phyloP scores from a whole-genome alignment of 2,888 invertebrate genomes.

The Temnothorax rugatulus region DNA sequence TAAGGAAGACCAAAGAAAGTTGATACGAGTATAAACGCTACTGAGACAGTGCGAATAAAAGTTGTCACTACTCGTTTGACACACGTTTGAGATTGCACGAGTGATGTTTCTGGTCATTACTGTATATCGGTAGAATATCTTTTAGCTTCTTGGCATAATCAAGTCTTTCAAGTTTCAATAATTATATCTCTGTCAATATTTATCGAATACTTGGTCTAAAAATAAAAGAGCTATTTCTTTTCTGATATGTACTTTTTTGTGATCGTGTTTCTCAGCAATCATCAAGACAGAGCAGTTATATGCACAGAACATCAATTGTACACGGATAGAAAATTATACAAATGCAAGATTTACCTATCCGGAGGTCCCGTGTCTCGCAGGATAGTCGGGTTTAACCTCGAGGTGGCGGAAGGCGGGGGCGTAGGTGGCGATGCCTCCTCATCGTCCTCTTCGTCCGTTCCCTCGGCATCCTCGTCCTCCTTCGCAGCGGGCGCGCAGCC shows the following conservation, averaged over 20 bases:
- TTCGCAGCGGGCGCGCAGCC: conserved; percentile 86
- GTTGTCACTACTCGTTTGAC: not conserved
- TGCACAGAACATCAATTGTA: not conserved
- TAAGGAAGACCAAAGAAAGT: not conserved
- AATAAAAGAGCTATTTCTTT: not conserved
- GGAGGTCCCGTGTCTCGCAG: conserved; percentile 84
- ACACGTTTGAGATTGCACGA: not conserved
- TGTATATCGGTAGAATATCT: not conserved
- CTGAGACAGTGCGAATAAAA: conserved; percentile 13
- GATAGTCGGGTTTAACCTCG: conserved; percentile 83
- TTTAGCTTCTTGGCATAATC: not conserved
- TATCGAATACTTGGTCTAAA: not conserved
- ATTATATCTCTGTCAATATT: conserved; percentile 4
- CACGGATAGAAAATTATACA: not conserved
- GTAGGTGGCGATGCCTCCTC: conserved; percentile 80
- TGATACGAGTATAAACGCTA: conserved; percentile 9
- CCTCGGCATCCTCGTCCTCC: conserved; percentile 87
- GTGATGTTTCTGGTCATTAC: not conserved
- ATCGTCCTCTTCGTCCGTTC: conserved; percentile 84
- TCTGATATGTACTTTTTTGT: not conserved
- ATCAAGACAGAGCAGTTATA: not conserved
- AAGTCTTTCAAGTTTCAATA: conserved; percentile 14
- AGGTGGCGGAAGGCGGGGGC: conserved; percentile 80
- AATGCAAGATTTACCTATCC: conserved; percentile 76
- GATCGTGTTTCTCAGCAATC: not conserved